Conservation (phyloP, 2,797 vertebrate species). For the Scomberomorus guttatus region DNA sequence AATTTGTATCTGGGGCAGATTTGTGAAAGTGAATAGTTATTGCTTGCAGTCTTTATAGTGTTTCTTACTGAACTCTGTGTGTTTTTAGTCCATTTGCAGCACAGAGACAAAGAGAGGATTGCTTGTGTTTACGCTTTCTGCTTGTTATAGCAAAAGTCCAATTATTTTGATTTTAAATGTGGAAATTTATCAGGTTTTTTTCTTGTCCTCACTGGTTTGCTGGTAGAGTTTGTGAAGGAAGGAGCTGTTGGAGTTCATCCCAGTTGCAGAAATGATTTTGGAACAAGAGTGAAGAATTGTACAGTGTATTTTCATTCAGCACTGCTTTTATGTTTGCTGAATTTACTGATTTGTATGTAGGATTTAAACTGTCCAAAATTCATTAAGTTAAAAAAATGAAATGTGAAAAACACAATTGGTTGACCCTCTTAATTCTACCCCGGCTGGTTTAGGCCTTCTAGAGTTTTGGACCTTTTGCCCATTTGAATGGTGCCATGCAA, state of each 20-base stretch:
- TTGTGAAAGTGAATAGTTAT: neutral
- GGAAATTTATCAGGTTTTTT: neutral
- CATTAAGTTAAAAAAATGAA: neutral
- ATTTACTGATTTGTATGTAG: neutral
- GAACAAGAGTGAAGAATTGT: neutral
- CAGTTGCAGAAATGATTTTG: neutral
- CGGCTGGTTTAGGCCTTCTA: neutral
- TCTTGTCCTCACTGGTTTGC: neutral
- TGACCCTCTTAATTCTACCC: neutral
- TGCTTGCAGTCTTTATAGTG: neutral
- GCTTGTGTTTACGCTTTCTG: neutral
- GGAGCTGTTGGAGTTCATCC: neutral
- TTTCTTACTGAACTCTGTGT: neutral
- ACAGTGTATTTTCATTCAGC: neutral
- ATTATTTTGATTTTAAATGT: neutral
- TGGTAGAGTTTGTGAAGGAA: neutral
- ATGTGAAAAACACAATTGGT: neutral
- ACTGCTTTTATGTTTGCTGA: neutral
- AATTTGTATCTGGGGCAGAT: conserved; percentile 13
- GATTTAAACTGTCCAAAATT: neutral
- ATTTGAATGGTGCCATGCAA: neutral
- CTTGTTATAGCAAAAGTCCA: neutral
- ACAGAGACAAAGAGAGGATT: neutral
- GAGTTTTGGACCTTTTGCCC: neutral
- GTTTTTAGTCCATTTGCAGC: neutral